Percentiles rank a stretch among this genome's conserved stretches.
These are phyloP conservation scores for Sphenodon punctatus DNA, from an alignment of 2,797 vertebrate genomes.

Conservation along the genomic window DNA sequence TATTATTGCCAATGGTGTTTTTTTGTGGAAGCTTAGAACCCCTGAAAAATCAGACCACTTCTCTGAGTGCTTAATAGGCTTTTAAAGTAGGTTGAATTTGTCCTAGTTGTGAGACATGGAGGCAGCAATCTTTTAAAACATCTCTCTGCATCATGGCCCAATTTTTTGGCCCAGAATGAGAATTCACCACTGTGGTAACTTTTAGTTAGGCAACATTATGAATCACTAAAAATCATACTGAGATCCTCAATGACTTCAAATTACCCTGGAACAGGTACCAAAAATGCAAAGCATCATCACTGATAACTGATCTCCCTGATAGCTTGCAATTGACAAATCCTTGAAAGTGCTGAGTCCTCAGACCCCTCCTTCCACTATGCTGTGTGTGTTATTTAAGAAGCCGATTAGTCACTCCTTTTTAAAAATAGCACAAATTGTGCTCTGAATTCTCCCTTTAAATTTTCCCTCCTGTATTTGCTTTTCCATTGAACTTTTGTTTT, in stretches of 20 bases:
- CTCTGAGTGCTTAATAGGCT: background rate
- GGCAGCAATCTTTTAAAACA: background rate
- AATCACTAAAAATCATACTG: conserved; percentile 24
- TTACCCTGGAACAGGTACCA: too few relatives aligned
- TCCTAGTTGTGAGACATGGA: background rate
- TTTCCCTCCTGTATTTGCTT: conserved; percentile 15
- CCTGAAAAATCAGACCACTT: background rate
- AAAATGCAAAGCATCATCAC: too few relatives aligned
- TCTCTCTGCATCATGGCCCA: background rate
- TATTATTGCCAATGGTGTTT: too few relatives aligned
- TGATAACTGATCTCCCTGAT: background rate
- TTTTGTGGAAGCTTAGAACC: background rate
- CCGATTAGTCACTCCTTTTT: conserved; percentile 15
- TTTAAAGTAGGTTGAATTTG: background rate
- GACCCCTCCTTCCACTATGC: background rate
- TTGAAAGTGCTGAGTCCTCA: background rate
- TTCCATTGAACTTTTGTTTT: conserved; percentile 31
- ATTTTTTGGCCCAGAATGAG: conserved; percentile 13
- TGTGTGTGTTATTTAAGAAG: conserved; percentile 22
- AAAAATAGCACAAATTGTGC: background rate
- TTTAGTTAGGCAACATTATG: conserved; percentile 17
- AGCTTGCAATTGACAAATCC: conserved; percentile 32
- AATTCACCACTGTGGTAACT: conserved; percentile 12
- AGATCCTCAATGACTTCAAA: too few relatives aligned
- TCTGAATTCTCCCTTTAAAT: conserved; percentile 23